These are phyloP conservation scores for Catharus minimus DNA, from an alignment of 2,113 vertebrate genomes.

Conservation along the genomic window DNA sequence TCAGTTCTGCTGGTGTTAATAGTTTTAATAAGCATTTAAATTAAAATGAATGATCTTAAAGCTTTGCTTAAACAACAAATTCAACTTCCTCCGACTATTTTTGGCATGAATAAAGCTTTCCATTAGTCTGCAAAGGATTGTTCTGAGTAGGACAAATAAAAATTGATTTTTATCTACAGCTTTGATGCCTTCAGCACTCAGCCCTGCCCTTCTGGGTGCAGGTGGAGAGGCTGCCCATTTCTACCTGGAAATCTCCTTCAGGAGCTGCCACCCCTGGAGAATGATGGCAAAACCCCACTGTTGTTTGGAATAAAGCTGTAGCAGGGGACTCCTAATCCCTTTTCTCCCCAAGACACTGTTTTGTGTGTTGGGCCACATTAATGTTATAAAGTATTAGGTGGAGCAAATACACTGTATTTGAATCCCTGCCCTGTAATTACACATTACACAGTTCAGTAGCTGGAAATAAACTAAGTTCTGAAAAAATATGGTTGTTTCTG, in stretches of 20 bases:
- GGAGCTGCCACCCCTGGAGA: not conserved
- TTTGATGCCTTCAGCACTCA: not conserved
- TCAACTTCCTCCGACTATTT: not conserved
- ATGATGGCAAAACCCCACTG: not conserved
- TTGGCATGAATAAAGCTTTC: not conserved
- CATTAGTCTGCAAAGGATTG: not conserved
- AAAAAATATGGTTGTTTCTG: not conserved
- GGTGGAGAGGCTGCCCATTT: not conserved
- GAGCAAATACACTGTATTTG: not conserved
- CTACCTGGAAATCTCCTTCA: not conserved
- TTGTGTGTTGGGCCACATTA: not conserved
- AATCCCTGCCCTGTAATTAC: not conserved
- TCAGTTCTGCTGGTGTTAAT: not conserved
- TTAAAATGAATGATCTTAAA: not conserved
- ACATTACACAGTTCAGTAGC: not conserved
- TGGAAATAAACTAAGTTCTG: constrained; percentile 5
- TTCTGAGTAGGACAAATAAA: not conserved
- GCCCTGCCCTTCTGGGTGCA: not conserved
- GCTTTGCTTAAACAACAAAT: not conserved
- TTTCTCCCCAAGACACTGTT: not conserved
- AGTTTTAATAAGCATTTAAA: not conserved
- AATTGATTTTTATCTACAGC: not conserved
- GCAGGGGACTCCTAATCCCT: not conserved
- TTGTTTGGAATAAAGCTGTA: not conserved
- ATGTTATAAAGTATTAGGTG: not conserved